A percentile compares a stretch with the other conserved stretches of the same genome.
Conservation (phyloP, 1,140 invertebrate species). For the Cyrtorhinus lividipennis region DNA sequence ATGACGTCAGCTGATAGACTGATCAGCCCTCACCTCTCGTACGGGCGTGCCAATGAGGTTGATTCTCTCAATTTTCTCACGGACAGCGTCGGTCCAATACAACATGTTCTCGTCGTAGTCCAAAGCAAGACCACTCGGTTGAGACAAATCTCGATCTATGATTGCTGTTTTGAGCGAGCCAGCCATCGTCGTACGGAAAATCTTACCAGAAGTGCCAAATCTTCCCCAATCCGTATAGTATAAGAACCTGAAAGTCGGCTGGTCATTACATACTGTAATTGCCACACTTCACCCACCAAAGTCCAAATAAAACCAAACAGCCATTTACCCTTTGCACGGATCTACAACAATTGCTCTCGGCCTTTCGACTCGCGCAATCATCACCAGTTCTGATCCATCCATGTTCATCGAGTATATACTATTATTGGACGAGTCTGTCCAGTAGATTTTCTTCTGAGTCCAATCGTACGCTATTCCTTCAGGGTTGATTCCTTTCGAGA, state of each 20-base stretch:
- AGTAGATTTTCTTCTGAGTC: constrained; percentile 93
- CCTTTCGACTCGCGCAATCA: constrained; percentile 82
- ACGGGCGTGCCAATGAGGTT: constrained; percentile 63
- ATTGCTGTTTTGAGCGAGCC: constrained; percentile 83
- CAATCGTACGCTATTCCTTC: constrained; percentile 95
- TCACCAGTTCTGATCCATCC: constrained; percentile 74
- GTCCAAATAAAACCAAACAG: too few relatives aligned
- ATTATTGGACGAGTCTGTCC: constrained; percentile 89
- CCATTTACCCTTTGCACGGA: constrained; percentile 79
- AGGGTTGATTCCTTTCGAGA: constrained; percentile 73
- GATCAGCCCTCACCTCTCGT: constrained; percentile 36
- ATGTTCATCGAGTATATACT: constrained; percentile 92
- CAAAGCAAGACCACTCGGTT: constrained; percentile 89
- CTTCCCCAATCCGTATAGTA: constrained; percentile 91
- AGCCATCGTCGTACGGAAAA: constrained; percentile 91
- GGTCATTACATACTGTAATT: too few relatives aligned
- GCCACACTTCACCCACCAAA: too few relatives aligned
- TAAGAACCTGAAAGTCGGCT: constrained; percentile 38
- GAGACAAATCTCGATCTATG: constrained; percentile 77
- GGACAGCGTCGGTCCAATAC: constrained; percentile 95
- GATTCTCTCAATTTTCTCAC: constrained; percentile 92
- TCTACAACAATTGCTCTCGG: constrained; percentile 91
- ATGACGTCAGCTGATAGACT: too few relatives aligned
- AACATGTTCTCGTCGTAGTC: constrained; percentile 91
- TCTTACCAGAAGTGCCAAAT: constrained; percentile 83